A percentile compares a stretch with the other conserved stretches of the same genome.
phyloP scores from a whole-genome alignment of 1,140 invertebrate genomes.

The Muscidifurax raptorellus region DNA sequence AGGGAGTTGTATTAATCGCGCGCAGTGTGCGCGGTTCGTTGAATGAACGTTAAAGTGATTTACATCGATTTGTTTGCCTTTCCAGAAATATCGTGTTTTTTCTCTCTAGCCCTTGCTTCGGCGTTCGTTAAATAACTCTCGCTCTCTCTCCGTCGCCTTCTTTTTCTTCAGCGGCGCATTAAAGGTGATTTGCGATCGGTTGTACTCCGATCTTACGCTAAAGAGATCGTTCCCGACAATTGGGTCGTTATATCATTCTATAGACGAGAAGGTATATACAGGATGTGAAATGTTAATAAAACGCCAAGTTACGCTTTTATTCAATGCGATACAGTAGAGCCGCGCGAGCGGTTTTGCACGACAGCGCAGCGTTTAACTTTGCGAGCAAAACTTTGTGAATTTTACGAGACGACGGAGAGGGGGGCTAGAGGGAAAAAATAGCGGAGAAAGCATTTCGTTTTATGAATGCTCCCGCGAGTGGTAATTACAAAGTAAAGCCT shows the following conservation, averaged over 20 bases:
- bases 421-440: neutral
- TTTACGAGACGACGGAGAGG: neutral
- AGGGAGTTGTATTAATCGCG: conserved; percentile 32
- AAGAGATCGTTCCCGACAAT: neutral
- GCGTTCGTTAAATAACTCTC: neutral
- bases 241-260: too few relatives aligned
- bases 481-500: conserved; percentile 4
- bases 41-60: conserved; percentile 37
- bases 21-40: neutral
- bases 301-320: neutral
- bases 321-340: neutral
- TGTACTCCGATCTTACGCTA: neutral
- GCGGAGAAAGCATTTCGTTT: conserved; percentile 16
- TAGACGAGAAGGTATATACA: too few relatives aligned
- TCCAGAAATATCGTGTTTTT: neutral
- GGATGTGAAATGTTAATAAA: neutral
- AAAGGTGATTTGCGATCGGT: neutral
- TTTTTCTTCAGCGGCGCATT: neutral
- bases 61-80: conserved; percentile 15
- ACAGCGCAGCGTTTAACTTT: neutral
- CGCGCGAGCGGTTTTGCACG: neutral
- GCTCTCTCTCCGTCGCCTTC: too few relatives aligned
- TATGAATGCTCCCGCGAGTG: conserved; percentile 1
- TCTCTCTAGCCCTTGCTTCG: neutral
- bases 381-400: neutral